Evolutionary conservation across 2,888 invertebrate genomes (phyloP).

Genomic region (Petrophora chlorosata): DNA sequence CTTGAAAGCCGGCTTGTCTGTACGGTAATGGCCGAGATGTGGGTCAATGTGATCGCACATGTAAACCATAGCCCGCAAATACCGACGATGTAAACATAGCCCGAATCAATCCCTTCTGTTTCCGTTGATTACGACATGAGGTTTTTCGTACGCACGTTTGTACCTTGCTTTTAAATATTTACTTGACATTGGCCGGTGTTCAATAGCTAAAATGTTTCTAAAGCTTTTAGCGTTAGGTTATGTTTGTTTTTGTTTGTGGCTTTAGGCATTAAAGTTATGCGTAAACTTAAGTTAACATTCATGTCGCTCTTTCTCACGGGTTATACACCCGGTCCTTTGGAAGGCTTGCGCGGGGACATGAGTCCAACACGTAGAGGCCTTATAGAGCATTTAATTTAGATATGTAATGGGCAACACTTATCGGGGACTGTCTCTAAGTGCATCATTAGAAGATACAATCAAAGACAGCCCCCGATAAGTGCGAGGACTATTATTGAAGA

Average conservation of each 20-base stretch:
- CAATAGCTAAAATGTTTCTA: conserved; percentile 26
- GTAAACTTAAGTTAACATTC: no score
- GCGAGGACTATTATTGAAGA: no score
- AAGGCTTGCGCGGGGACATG: no score
- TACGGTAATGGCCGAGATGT: conserved; percentile 40
- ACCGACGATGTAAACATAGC: conserved; percentile 45
- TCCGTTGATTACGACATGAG: conserved; percentile 43
- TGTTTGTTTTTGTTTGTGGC: not conserved
- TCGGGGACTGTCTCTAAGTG: no score
- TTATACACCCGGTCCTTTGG: no score
- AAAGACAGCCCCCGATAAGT: no score
- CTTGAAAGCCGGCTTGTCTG: conserved; percentile 31
- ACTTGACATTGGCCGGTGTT: conserved; percentile 30
- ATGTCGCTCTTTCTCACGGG: no score
- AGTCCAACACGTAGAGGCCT: no score
- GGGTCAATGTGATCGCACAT: conserved; percentile 60
- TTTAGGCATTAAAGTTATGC: not conserved
- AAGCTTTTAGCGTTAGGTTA: no score
- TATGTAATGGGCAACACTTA: no score
- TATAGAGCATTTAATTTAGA: no score
- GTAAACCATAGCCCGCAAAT: conserved; percentile 50
- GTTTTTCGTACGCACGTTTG: conserved; percentile 26
- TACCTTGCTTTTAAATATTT: conserved; percentile 24
- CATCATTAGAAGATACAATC: no score
- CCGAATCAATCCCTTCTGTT: conserved; percentile 39